Evolutionary conservation across 2,113 vertebrate species (phyloP).

Genomic region (Macrotis lagotis): DNA sequence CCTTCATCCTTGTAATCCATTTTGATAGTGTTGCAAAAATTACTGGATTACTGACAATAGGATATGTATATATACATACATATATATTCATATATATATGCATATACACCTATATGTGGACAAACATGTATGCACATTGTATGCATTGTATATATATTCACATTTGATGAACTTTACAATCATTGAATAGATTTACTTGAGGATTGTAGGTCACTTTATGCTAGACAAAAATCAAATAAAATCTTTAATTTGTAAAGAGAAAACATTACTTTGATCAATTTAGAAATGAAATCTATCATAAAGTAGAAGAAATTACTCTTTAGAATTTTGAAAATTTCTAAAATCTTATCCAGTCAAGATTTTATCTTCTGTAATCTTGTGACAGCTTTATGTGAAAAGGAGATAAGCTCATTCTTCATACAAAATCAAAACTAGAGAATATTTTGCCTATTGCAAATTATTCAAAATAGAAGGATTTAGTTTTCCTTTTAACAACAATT

Average conservation of each 20-base stretch:
- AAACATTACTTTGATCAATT: neutral
- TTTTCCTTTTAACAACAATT: slow-evolving; percentile 5
- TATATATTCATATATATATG: neutral
- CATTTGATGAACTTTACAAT: neutral
- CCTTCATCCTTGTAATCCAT: slow-evolving; percentile 1
- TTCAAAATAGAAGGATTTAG: neutral
- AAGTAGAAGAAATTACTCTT: neutral
- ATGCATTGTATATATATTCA: neutral
- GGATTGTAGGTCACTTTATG: slow-evolving; percentile 31
- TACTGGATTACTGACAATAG: neutral
- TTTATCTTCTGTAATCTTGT: accelerated
- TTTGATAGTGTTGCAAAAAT: slow-evolving; percentile 38
- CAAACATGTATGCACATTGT: no score
- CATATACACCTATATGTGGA: neutral
- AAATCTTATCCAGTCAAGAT: neutral
- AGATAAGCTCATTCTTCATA: neutral
- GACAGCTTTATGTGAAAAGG: neutral
- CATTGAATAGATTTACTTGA: neutral
- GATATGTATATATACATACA: neutral
- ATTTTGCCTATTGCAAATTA: neutral
- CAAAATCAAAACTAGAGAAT: neutral
- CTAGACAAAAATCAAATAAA: slow-evolving; percentile 40
- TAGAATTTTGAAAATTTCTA: slow-evolving; percentile 16
- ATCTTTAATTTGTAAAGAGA: slow-evolving; percentile 16
- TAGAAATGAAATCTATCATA: neutral